These are phyloP conservation scores for Nycticorax nycticorax DNA, from an alignment of 2,113 vertebrate genomes.

Conservation along the genomic window DNA sequence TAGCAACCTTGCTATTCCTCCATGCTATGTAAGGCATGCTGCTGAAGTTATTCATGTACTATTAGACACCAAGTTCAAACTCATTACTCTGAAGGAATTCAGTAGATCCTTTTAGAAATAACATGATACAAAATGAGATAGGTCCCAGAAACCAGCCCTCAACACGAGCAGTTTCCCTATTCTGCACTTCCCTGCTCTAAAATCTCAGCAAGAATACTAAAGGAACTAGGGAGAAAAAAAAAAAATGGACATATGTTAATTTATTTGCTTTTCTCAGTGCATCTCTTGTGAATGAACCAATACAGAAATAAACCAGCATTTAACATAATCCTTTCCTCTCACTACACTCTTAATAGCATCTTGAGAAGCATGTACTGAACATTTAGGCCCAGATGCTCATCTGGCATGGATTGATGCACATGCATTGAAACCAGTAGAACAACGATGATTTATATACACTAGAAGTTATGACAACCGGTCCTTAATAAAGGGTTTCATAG, in stretches of 20 bases:
- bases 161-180: not conserved
- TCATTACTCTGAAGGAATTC: not conserved
- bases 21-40: not conserved
- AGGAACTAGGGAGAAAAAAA: not conserved
- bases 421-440: not conserved
- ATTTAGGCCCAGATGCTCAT: conserved; percentile 35
- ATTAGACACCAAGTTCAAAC: not conserved
- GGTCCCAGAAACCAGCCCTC: not conserved
- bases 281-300: not conserved
- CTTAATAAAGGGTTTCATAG: conserved; percentile 23
- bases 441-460: not conserved
- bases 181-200: not conserved
- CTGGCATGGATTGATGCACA: not conserved
- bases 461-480: not conserved
- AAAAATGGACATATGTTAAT: not conserved
- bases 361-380: conserved; percentile 3
- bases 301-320: not conserved
- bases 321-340: not conserved
- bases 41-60: not conserved
- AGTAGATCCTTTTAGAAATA: not conserved
- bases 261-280: not conserved
- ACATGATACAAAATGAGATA: not conserved
- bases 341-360: not conserved
- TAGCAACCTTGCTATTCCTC: not conserved
- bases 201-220: not conserved